Base-by-base conservation (phyloP, 2,797 vertebrate species). In the Propithecus deckenii region DNA sequence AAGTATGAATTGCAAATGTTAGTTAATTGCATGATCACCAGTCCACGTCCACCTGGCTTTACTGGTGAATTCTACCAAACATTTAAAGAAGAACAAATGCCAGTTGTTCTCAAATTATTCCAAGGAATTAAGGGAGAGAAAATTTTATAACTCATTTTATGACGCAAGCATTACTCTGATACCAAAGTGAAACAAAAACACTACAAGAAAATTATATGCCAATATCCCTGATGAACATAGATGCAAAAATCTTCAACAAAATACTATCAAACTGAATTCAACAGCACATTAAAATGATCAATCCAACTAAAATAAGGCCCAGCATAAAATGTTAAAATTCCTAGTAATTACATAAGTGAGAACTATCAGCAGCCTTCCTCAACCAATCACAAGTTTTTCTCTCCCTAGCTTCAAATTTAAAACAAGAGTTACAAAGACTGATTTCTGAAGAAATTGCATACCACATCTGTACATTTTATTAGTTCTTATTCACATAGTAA, bases 371-470 rank as follows among this genome's bases (percentile, higher is more conserved):
- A 63, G 23, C n/a, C 69, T 80, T 93, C 41, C 63, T 92, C 61
- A 83, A 67, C 52, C 57, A 92, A 75, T 43, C 67, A 78, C 28
- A 69, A 86, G 32, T 71, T 86, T 91, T 67, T 81, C 1, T 93
- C 61, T 93, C 72, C 95, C 46, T 72, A 78, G 48, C 55, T 86
- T 61, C 41, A 93, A 92, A 81, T 72, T 85, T 55, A 74, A 90
- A 89, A 89, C 7, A 55, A 88, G 15, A 86, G 15, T 48, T 69
- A 76, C 35, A 86, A 65, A 91, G 30, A 30, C 76, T 78, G 30
- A 22, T 74, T 93, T 72, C 52, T 95, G 61, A 89, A 96, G 38
- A 94, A 95, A 92, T 69, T 32, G 74, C n/a, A 86, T 43, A 52
- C 13, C 35, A 81, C n/a, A 78, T 78, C 84, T 87, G 12, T 59